Percentiles rank a stretch among this genome's conserved stretches.
Conservation (phyloP, 2,113 vertebrate species). For the Bos taurus region DNA sequence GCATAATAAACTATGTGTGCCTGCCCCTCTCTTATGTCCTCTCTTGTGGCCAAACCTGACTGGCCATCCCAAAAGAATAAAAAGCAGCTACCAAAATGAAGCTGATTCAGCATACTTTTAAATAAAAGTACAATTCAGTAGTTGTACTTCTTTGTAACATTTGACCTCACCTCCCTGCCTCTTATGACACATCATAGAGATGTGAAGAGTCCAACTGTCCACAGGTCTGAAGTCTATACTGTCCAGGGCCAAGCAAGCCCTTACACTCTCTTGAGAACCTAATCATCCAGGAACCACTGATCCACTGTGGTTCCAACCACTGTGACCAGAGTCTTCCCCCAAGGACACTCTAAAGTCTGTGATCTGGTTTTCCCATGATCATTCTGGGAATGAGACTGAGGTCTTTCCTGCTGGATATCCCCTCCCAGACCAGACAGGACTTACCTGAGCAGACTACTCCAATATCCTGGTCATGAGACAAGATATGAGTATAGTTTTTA, state of each 20-base stretch:
- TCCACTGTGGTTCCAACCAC: too few species aligned
- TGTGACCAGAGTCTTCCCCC: not conserved
- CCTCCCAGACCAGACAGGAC: not conserved
- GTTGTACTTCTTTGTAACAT: not conserved
- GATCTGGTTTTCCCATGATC: not conserved
- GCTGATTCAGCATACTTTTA: not conserved
- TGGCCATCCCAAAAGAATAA: not conserved
- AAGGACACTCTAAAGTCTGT: not conserved
- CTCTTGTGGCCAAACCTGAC: not conserved
- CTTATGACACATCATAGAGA: not conserved
- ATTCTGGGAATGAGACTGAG: not conserved
- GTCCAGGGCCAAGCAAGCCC: not conserved
- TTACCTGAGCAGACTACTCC: constrained; percentile 74
- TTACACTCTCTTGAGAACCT: not conserved
- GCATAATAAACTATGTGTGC: not conserved
- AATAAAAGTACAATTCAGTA: not conserved
- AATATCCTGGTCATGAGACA: not conserved
- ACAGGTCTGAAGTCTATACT: not conserved
- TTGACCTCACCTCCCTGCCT: not conserved
- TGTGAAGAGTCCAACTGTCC: not conserved
- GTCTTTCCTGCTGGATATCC: not conserved
- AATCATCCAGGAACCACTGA: not conserved
- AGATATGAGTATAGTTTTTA: not conserved
- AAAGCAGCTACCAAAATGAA: not conserved
- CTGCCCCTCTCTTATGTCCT: not conserved